Percentiles rank a stretch among this genome's conserved stretches.
Conservation (phyloP, 1,140 invertebrate genomes). For the Babylonia areolata region DNA sequence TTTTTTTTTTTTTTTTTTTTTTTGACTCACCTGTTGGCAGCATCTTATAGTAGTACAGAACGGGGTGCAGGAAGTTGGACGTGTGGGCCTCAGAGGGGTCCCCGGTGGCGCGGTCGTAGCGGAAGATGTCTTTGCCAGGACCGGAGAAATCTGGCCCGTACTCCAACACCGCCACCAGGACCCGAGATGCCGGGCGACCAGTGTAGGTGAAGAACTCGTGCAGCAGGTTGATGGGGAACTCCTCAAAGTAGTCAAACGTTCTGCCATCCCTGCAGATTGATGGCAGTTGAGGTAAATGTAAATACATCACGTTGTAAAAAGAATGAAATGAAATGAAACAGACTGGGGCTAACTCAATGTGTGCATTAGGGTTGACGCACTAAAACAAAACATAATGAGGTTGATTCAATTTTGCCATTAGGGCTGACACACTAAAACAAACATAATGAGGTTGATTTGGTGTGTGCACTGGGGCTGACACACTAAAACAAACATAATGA, state of each 20-base stretch:
- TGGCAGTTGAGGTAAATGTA: neutral
- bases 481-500: too few relatives aligned
- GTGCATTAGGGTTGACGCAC: too few relatives aligned
- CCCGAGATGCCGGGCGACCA: constrained; percentile 62
- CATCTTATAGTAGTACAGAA: constrained; percentile 75
- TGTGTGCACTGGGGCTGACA: too few relatives aligned
- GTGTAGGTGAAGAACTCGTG: constrained; percentile 68
- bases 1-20: too few relatives aligned
- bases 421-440: too few relatives aligned
- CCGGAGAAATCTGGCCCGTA: constrained; percentile 78
- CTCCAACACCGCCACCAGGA: constrained; percentile 75
- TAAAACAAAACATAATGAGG: too few relatives aligned
- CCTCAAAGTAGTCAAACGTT: constrained; percentile 71
- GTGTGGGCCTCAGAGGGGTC: constrained; percentile 74
- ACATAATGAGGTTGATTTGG: too few relatives aligned
- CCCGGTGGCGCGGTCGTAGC: constrained; percentile 75
- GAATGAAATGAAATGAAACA: too few relatives aligned
- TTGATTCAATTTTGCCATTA: too few relatives aligned
- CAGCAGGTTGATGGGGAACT: constrained; percentile 75
- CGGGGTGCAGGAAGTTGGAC: constrained; percentile 78
- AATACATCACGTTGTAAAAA: constrained; percentile 57
- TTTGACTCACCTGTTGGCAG: constrained; percentile 73
- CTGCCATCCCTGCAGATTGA: constrained; percentile 58
- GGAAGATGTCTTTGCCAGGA: constrained; percentile 77
- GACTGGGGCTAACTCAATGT: too few relatives aligned